phyloP scores from a whole-genome alignment of 2,113 vertebrate species.

The Podarcis raffonei region DNA sequence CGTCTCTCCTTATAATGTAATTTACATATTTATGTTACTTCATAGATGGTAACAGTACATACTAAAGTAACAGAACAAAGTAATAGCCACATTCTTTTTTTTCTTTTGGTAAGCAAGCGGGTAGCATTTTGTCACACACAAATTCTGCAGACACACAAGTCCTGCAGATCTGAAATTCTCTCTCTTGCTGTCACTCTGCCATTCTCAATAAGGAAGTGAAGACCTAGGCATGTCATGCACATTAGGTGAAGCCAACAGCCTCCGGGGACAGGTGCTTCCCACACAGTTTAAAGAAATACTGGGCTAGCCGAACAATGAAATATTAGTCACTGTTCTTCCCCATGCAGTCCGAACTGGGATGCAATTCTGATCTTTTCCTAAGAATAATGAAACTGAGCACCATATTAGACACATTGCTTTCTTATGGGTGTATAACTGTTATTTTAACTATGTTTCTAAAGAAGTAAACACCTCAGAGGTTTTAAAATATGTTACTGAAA shows the following conservation, averaged over 20 bases:
- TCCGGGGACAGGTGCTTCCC: slow-evolving; percentile 1
- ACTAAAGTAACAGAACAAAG: background rate
- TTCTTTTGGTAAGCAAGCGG: background rate
- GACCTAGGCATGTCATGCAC: background rate
- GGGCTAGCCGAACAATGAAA: background rate
- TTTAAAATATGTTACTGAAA: background rate
- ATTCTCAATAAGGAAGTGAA: background rate
- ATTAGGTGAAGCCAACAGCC: background rate
- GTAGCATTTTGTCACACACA: background rate
- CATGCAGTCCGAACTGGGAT: background rate
- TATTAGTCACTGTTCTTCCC: background rate
- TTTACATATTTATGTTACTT: background rate
- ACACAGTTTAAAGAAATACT: background rate
- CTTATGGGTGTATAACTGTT: background rate
- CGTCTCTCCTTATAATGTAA: background rate
- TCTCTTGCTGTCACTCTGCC: background rate
- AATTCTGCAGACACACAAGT: background rate
- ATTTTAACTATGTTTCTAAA: background rate
- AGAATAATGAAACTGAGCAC: background rate
- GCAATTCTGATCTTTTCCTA: background rate
- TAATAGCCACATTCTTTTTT: no score
- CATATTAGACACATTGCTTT: background rate
- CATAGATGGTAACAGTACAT: background rate
- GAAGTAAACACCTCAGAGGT: background rate
- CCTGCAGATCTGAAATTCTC: background rate